These are phyloP conservation scores for Agrenia bidenticulata DNA, from an alignment of 2,888 invertebrate genomes.

Conservation along the genomic window DNA sequence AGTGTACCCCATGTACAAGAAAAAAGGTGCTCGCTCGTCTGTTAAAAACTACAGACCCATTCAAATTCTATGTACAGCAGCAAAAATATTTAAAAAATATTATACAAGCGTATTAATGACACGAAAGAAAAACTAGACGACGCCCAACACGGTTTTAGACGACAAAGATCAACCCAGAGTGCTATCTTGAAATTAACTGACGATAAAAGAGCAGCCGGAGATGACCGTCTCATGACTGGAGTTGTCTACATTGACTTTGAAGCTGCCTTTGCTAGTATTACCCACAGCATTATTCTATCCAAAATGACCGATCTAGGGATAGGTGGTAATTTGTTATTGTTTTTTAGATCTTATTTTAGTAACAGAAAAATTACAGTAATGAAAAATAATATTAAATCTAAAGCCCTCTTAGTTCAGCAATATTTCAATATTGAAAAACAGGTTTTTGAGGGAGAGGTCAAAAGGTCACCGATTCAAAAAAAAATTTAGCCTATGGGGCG, in stretches of 20 bases:
- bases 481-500: no score
- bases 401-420: no score
- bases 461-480: no score
- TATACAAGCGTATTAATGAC: slow-evolving; percentile 1
- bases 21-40: slow-evolving; percentile 5
- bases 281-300: background rate
- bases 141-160: slow-evolving; percentile 19
- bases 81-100: slow-evolving; percentile 15
- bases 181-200: slow-evolving; percentile 17
- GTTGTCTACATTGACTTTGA: slow-evolving; percentile 17
- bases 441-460: no score
- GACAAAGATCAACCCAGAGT: slow-evolving; percentile 19
- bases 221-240: slow-evolving; percentile 5
- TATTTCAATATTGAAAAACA: no score
- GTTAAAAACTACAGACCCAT: slow-evolving; percentile 19
- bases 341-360: slow-evolving; percentile 18
- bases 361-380: slow-evolving; percentile 17
- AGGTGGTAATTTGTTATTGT: background rate
- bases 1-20: slow-evolving; percentile 17
- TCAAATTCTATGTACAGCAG: background rate
- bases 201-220: slow-evolving; percentile 8
- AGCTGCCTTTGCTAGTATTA: slow-evolving; percentile 21
- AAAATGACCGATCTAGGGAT: slow-evolving; percentile 9
- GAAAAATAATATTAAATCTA: no score
- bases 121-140: background rate